phyloP scores from a whole-genome alignment of 2,888 invertebrate species.

The Epsilonema sp. region DNA sequence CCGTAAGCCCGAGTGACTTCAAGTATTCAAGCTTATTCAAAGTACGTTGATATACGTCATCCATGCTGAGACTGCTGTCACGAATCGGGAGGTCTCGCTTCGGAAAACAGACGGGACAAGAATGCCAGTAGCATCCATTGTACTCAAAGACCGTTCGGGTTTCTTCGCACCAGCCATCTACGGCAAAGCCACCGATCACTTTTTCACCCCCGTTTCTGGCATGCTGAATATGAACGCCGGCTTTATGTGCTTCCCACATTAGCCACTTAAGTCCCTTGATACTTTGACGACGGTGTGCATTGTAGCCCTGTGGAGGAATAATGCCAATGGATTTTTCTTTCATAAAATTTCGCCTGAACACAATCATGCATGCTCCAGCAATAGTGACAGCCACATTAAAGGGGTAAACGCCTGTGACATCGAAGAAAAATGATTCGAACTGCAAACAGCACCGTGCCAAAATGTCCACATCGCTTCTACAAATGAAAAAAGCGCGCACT shows the following conservation, averaged over 20 bases:
- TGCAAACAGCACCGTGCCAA: too few relatives aligned
- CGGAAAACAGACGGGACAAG: conserved; percentile 8
- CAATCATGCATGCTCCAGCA: conserved; percentile 10
- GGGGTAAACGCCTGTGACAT: conserved; percentile 11
- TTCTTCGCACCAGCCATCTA: neutral
- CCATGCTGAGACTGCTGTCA: conserved; percentile 9
- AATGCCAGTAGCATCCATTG: conserved; percentile 14
- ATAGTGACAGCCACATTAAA: conserved; percentile 11
- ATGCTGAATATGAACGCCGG: neutral
- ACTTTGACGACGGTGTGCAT: neutral
- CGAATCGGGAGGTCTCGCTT: conserved; percentile 10
- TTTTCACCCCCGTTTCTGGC: too few relatives aligned
- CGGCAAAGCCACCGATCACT: neutral
- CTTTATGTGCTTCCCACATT: conserved; percentile 5
- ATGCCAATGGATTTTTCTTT: conserved; percentile 10
- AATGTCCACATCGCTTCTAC: conserved; percentile 13
- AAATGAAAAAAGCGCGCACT: too few relatives aligned
- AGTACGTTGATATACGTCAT: too few relatives aligned
- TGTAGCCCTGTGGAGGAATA: conserved; percentile 8
- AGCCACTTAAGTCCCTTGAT: conserved; percentile 10
- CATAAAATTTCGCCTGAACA: conserved; percentile 8
- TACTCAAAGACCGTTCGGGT: conserved; percentile 11
- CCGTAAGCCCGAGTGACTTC: too few relatives aligned
- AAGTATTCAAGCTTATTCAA: too few relatives aligned
- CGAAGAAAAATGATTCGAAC: too few relatives aligned